These are phyloP conservation scores for Notamacropus eugenii DNA, from an alignment of 2,797 vertebrate species.

Conservation along the genomic window DNA sequence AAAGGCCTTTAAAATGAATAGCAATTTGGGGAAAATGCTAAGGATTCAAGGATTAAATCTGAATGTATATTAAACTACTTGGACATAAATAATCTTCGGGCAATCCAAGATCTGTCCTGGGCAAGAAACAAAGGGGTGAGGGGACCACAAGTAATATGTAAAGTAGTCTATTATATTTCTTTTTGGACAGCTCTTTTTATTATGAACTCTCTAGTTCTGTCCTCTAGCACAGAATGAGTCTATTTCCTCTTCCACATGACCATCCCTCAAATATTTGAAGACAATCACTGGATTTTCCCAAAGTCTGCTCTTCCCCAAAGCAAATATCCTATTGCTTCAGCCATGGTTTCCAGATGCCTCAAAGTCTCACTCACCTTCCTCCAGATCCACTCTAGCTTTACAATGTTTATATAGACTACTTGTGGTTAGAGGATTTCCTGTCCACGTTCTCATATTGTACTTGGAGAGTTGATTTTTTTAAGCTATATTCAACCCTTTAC, in stretches of 20 bases:
- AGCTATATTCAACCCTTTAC: background rate
- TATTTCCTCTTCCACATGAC: background rate
- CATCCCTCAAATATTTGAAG: background rate
- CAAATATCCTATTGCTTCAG: background rate
- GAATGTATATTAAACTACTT: background rate
- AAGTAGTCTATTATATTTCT: background rate
- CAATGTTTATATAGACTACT: background rate
- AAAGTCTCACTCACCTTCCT: background rate
- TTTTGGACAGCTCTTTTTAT: background rate
- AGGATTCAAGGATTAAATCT: background rate
- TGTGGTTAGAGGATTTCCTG: background rate
- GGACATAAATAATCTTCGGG: background rate
- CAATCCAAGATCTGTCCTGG: background rate
- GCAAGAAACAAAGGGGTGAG: background rate
- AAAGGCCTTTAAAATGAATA: background rate
- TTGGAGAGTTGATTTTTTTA: background rate
- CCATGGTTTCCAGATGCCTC: background rate
- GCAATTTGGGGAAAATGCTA: background rate
- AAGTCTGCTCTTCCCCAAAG: background rate
- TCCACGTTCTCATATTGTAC: background rate
- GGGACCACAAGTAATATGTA: background rate
- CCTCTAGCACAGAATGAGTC: background rate
- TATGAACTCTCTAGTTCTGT: background rate
- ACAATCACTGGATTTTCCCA: background rate
- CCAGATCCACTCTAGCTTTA: background rate